Conservation (phyloP, 2,113 vertebrate species). For the Acrocephalus arundinaceus region DNA sequence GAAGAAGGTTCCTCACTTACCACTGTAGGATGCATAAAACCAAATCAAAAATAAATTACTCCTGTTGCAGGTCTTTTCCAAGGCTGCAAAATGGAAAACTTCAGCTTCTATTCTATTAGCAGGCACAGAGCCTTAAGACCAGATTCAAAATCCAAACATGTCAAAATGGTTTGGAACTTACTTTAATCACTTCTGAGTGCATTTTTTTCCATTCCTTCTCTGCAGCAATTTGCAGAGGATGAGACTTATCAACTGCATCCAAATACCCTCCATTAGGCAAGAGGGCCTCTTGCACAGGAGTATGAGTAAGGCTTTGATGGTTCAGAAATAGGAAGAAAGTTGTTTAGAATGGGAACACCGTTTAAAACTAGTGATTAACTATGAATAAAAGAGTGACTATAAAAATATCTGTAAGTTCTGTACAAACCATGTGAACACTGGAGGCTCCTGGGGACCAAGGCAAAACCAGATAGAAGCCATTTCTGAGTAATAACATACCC, state of each 20-base stretch:
- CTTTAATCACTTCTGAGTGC: background rate
- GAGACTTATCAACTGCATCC: background rate
- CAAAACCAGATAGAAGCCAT: background rate
- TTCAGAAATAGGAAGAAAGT: background rate
- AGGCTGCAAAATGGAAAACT: background rate
- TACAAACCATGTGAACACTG: background rate
- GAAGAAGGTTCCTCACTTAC: background rate
- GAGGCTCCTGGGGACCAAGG: background rate
- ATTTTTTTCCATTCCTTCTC: background rate
- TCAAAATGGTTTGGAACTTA: background rate
- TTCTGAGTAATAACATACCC: background rate
- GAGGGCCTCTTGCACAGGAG: background rate
- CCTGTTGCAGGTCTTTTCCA: background rate
- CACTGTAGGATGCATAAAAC: background rate
- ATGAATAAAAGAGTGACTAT: background rate
- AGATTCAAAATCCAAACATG: background rate
- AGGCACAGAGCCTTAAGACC: background rate
- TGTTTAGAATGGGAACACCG: background rate
- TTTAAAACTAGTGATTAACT: background rate
- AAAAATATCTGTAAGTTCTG: background rate
- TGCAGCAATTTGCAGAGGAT: background rate
- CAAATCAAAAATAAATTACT: background rate
- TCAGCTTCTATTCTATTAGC: background rate
- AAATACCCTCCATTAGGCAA: background rate
- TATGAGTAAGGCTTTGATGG: background rate